Percentiles rank a stretch among this genome's conserved stretches.
Evolutionary conservation across 2,797 vertebrate genomes (phyloP).

Genomic region (Cirrhinus molitorella): DNA sequence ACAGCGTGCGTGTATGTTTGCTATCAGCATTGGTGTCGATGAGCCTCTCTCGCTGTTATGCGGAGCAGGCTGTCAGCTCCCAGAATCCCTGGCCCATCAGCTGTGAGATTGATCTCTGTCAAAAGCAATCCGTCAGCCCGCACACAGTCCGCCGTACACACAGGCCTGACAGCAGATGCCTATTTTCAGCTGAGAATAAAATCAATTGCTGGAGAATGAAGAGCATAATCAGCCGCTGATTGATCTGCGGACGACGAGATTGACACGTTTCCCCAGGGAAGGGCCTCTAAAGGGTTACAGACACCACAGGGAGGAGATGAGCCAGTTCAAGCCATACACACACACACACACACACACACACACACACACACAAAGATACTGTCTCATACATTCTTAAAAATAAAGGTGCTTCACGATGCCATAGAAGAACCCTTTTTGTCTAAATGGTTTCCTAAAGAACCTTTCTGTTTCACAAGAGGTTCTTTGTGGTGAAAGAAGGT

Average conservation of each 20-base stretch:
- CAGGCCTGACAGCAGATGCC: slow-evolving; percentile 68
- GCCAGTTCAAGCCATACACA: slow-evolving; percentile 49
- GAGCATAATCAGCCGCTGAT: slow-evolving; percentile 69
- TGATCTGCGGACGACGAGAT: slow-evolving; percentile 68
- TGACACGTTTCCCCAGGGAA: slow-evolving; percentile 69
- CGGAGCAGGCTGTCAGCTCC: slow-evolving; percentile 62
- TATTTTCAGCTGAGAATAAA: slow-evolving; percentile 74
- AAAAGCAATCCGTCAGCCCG: slow-evolving; percentile 73
- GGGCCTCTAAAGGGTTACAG: slow-evolving; percentile 64
- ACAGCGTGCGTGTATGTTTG: slow-evolving; percentile 24
- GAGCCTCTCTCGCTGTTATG: slow-evolving; percentile 62
- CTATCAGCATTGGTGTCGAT: slow-evolving; percentile 49
- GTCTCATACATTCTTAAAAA: no score
- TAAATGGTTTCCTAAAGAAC: no score
- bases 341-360: slow-evolving; percentile 31
- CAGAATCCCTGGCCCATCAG: slow-evolving; percentile 70
- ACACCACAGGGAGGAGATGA: slow-evolving; percentile 49
- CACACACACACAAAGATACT: slow-evolving; percentile 30
- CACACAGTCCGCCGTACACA: slow-evolving; percentile 54
- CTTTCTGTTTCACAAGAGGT: no score
- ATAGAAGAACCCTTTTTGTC: no score
- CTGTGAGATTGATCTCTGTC: slow-evolving; percentile 76
- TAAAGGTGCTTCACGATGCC: no score
- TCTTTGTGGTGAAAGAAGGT: no score
- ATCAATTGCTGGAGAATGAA: slow-evolving; percentile 72